Evolutionary conservation across 2,113 vertebrate species (phyloP).

Genomic region (Thunnus maccoyii): DNA sequence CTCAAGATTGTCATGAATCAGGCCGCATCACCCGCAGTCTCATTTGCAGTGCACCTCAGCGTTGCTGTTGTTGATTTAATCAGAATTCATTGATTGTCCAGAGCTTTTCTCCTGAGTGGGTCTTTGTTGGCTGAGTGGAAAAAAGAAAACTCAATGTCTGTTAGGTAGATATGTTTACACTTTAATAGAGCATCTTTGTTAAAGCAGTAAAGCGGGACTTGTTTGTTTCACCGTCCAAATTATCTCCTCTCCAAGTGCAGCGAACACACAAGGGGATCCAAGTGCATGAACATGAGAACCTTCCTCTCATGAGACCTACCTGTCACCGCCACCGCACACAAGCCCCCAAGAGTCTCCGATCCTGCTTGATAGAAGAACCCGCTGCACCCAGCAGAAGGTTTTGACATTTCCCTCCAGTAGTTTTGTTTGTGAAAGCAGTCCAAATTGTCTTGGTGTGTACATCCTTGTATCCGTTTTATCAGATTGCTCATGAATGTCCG

Average conservation of each 20-base stretch:
- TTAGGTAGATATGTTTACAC: conserved; percentile 32
- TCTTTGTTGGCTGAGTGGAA: conserved; percentile 23
- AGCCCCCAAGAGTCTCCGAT: conserved; percentile 1
- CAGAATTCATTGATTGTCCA: conserved; percentile 67
- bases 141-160: neutral
- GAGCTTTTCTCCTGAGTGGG: conserved; percentile 39
- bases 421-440: conserved; percentile 45
- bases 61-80: conserved; percentile 62
- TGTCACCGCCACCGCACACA: conserved; percentile 22
- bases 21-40: conserved; percentile 22
- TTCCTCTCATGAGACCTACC: conserved; percentile 49
- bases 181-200: conserved; percentile 51
- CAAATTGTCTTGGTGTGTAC: conserved; percentile 23
- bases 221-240: conserved; percentile 46
- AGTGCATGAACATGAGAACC: conserved; percentile 40
- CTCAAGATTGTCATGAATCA: conserved; percentile 68
- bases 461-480: conserved; percentile 37
- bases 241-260: conserved; percentile 13
- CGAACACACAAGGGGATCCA: neutral
- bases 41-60: conserved; percentile 27
- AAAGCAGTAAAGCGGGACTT: conserved; percentile 35
- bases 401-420: conserved; percentile 27
- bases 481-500: conserved; percentile 33
- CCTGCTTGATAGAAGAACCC: conserved; percentile 21
- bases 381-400: conserved; percentile 17